phyloP scores from a whole-genome alignment of 2,888 invertebrate species.

The Cephonodes hylas region DNA sequence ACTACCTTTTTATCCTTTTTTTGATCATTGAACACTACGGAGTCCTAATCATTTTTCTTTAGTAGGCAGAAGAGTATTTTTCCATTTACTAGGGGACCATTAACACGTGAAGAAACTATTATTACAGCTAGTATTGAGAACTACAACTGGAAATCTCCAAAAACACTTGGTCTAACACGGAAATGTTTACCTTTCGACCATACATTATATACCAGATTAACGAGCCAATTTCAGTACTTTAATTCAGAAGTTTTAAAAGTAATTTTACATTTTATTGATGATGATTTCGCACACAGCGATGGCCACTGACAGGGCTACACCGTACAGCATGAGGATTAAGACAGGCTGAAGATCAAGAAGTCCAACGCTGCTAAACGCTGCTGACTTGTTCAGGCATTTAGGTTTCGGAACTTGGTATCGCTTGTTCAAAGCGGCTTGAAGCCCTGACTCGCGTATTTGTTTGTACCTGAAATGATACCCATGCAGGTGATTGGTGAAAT shows the following conservation, averaged over 20 bases:
- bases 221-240: too few species aligned
- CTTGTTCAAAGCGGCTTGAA: conserved; percentile 57
- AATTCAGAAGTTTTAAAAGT: neutral
- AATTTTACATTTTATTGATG: conserved; percentile 39
- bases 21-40: too few species aligned
- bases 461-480: conserved; percentile 71
- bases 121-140: too few species aligned
- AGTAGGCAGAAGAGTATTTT: too few species aligned
- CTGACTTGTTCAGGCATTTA: conserved; percentile 42
- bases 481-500: neutral
- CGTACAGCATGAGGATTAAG: conserved; percentile 64
- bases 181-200: too few species aligned
- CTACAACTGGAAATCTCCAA: too few species aligned
- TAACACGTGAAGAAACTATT: too few species aligned
- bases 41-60: too few species aligned
- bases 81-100: too few species aligned
- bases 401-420: conserved; percentile 51
- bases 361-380: conserved; percentile 72
- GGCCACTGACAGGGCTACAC: conserved; percentile 45
- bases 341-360: conserved; percentile 69
- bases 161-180: too few species aligned
- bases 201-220: too few species aligned
- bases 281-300: conserved; percentile 41
- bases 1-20: too few species aligned
- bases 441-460: conserved; percentile 78